Conservation (phyloP, 2,113 vertebrate genomes). For the Prochilodus magdalenae region DNA sequence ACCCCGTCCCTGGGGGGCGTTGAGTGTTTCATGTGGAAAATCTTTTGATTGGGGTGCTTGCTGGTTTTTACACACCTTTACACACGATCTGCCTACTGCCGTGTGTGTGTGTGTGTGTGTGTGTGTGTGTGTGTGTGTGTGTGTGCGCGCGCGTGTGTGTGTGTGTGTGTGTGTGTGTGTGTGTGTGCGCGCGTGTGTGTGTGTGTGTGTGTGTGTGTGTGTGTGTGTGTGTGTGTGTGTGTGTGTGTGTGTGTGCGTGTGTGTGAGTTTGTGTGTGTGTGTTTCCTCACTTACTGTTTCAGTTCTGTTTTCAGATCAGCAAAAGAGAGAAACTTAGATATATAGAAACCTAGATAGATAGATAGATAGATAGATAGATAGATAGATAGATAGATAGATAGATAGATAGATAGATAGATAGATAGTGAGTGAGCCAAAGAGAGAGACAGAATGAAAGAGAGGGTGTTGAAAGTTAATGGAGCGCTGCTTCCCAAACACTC, state of each 20-base stretch:
- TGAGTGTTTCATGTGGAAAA: slow-evolving; percentile 82
- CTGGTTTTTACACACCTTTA: slow-evolving; percentile 64
- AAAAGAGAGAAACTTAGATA: slow-evolving; percentile 50
- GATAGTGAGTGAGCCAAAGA: no score
- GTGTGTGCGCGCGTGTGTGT: no score
- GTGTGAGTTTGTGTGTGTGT: no score
- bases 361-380: slow-evolving; percentile 60
- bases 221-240: no score
- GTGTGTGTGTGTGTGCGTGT: no score
- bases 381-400: slow-evolving; percentile 25
- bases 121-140: no score
- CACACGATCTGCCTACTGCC: slow-evolving; percentile 16
- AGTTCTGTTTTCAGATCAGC: slow-evolving; percentile 42
- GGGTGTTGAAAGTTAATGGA: slow-evolving; percentile 76
- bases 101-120: slow-evolving; percentile 38
- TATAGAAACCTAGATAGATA: no score
- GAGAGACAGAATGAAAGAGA: slow-evolving; percentile 12
- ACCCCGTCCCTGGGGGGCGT: slow-evolving; percentile 80
- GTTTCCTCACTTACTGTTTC: slow-evolving; percentile 58
- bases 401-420: no score
- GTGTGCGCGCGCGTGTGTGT: no score
- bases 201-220: no score
- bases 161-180: no score
- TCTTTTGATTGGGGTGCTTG: slow-evolving; percentile 77
- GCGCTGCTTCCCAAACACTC: slow-evolving; percentile 77